A percentile compares a stretch with the other conserved stretches of the same genome.
phyloP scores from a whole-genome alignment of 2,113 vertebrate species.

The Diglossa brunneiventris region DNA sequence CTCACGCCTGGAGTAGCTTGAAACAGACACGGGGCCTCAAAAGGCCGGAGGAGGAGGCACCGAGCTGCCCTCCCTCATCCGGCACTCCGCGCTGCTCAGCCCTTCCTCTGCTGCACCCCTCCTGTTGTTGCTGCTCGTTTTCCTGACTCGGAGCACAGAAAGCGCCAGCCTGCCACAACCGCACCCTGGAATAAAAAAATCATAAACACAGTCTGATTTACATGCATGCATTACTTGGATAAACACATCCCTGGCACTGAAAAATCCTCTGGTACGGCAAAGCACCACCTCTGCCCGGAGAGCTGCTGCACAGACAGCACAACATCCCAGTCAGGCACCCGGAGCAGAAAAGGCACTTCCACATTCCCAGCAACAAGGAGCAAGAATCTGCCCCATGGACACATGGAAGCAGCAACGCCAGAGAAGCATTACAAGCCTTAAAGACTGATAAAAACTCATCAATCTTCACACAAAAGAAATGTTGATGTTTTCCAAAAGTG shows the following conservation, averaged over 20 bases:
- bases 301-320: not conserved
- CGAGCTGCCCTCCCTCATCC: not conserved
- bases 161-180: not conserved
- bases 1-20: constrained; percentile 34
- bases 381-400: not conserved
- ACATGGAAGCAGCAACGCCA: fast-evolving
- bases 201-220: not conserved
- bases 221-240: not conserved
- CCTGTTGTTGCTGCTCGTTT: not conserved
- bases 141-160: not conserved
- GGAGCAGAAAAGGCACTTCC: not conserved
- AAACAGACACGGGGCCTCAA: constrained; percentile 1
- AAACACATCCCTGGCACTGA: not conserved
- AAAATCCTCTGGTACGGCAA: not conserved
- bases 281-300: not conserved
- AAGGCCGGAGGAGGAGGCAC: not conserved
- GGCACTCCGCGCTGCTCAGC: not conserved
- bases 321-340: fast-evolving
- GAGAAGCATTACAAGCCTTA: not conserved
- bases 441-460: not conserved
- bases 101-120: not conserved
- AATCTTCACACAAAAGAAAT: not conserved
- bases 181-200: not conserved
- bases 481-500: not conserved
- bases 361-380: not conserved